Evolutionary conservation across 1,140 invertebrate species (phyloP), one percentile per base, ranked within the genome.

Genomic region (Tetranychus urticae): DNA sequence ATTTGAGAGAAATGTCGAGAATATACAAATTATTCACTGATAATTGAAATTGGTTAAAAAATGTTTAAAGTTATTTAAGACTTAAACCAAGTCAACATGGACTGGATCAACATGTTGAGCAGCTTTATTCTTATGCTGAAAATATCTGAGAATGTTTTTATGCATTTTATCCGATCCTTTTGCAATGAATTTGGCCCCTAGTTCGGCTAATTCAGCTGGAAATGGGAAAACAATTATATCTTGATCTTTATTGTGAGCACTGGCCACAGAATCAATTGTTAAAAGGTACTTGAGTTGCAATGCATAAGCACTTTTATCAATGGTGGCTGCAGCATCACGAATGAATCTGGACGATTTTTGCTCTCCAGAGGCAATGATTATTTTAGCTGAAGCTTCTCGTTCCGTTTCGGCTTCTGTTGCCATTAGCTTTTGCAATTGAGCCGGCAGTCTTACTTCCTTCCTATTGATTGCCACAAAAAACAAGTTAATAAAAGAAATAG

Each of bases 351-450:
- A 52, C 8, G 50, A n/a, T 8, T 52, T 52, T 33, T 52, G 13
- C 31, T 52, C 50, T n/a, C 50, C 50, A 23, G 2, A 2, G 31
- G 50, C 12, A 31, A 31, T 13, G n/a, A 52, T 52, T 33, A 86
- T 84, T 77, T 91, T 85, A 37, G 83, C 83, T 52, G 81, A 77
- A 52, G 85, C 85, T 72, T 87, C 84, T 34, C 86, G 76, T 1
- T 83, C 80, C 0, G 86, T 85, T 69, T 88, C 86, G 1, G 85
- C 86, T 75, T 88, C 86, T 1, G 85, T 84, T 0, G 85, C 85
- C 85, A 88, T 88, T 0, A 82, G 83, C 63, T 85, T 76, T 71
- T 89, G 86, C 31, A 91, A 71, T 64, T 86, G 81, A 0, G 82
- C 79, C 1, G 87, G 87, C 37, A 91, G 72, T 55, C 85, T 78